Base-by-base conservation (phyloP, 1,140 invertebrate genomes). In the Drosophila pandora region DNA sequence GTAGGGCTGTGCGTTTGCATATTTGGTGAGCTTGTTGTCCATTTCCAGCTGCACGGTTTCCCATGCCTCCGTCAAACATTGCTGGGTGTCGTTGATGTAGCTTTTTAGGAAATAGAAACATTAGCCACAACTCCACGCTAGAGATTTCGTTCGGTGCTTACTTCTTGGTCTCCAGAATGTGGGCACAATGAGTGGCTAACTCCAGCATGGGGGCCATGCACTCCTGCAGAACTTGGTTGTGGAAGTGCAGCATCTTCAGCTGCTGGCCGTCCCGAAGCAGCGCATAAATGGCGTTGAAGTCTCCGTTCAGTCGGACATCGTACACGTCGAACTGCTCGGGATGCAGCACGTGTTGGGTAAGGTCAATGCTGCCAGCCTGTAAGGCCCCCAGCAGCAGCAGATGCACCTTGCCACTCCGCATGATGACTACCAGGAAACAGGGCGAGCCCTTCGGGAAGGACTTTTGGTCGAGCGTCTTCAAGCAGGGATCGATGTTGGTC, bases 21-120 rank as follows among this genome's bases (percentile, higher is more conserved):
- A 99, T 67, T 95, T 95, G 7, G 96, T 95, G 62, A 99, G 93
- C 92, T 99, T 99, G 47, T 96, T 95, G 92, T 99, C 97, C 94
- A 99, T 97, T 93, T 99, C 98, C 22, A 98, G 90, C 12, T 99
- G 93, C 79, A 98, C 97, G 65, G 97, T 97, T 92, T 99, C 98
- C 97, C 97, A 99, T 0, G 97, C 96, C 93, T 98, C 97, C 47
- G 94, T 95, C 79, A 98, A 96, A n/a, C 96, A 95, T 74, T 94
- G 94, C 90, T 97, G 95, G 2, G 96, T 96, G 75, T 95, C 94
- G 34, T 94, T 94, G 25, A 97, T 93, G 90, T 97, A 96, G 25
- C 91, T 92, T 5, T 34, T 10, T 8, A 10, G 3, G 0, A 48
- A 39, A 21, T 12, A 6, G 37, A 30, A 22, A 9, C 9, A 47